A percentile compares a stretch with the other conserved stretches of the same genome.
These are phyloP conservation scores for Pteronotus mesoamericanus DNA, from an alignment of 2,797 vertebrate species.

Conservation along the genomic window DNA sequence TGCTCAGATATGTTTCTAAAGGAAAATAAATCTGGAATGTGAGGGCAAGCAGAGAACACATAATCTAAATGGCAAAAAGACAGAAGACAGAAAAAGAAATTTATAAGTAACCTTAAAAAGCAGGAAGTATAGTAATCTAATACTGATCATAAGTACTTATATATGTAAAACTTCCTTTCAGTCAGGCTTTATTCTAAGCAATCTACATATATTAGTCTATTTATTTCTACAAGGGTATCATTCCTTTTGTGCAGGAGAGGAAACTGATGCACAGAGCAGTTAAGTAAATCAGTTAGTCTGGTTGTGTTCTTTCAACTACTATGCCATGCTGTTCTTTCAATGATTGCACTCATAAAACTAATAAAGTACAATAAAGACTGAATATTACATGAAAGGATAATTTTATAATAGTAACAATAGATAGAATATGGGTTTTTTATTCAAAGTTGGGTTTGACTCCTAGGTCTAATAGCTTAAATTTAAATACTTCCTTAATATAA, in stretches of 20 bases:
- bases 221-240: background rate
- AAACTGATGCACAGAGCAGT: background rate
- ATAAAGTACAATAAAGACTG: background rate
- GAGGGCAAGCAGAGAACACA: background rate
- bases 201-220: background rate
- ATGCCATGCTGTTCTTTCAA: background rate
- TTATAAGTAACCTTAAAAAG: background rate
- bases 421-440: background rate
- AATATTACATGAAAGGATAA: background rate
- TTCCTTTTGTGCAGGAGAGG: background rate
- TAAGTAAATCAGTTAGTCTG: background rate
- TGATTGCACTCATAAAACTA: background rate
- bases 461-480: background rate
- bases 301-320: background rate
- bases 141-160: background rate
- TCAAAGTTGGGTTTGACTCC: background rate
- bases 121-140: background rate
- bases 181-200: background rate
- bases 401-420: background rate
- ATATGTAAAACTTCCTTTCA: background rate
- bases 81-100: background rate
- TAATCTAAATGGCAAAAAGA: background rate
- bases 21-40: background rate
- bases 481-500: background rate
- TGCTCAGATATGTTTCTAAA: background rate